These are phyloP conservation scores for Vultur gryphus DNA, from an alignment of 2,797 vertebrate genomes.

Conservation along the genomic window DNA sequence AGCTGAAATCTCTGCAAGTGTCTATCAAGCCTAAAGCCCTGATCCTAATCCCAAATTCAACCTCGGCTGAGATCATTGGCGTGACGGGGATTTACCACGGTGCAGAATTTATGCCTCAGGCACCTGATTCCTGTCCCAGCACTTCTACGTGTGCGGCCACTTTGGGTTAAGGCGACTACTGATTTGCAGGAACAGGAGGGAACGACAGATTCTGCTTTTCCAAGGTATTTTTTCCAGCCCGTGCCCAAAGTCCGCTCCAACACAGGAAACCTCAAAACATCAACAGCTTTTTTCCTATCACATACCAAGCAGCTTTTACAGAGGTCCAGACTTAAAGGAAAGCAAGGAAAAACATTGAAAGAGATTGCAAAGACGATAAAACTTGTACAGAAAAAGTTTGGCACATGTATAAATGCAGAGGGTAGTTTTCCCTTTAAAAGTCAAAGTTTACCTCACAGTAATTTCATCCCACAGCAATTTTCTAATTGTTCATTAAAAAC, in stretches of 20 bases:
- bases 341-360: background rate
- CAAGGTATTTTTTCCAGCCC: background rate
- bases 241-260: background rate
- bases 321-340: background rate
- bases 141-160: rapidly evolving
- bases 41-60: background rate
- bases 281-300: background rate
- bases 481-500: background rate
- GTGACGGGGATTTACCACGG: background rate
- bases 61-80: background rate
- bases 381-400: background rate
- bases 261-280: background rate
- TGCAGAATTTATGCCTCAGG: background rate
- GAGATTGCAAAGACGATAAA: background rate
- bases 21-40: background rate
- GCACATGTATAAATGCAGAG: background rate
- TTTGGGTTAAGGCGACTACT: background rate
- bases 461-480: background rate
- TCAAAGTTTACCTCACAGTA: background rate
- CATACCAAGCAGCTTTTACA: background rate
- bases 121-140: background rate
- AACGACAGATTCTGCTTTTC: background rate
- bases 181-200: background rate
- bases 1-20: background rate
- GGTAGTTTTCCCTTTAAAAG: background rate